A percentile compares a stretch with the other conserved stretches of the same genome.
These are phyloP conservation scores for Sebastes vulpes DNA, from an alignment of 2,797 vertebrate species.

Conservation along the genomic window DNA sequence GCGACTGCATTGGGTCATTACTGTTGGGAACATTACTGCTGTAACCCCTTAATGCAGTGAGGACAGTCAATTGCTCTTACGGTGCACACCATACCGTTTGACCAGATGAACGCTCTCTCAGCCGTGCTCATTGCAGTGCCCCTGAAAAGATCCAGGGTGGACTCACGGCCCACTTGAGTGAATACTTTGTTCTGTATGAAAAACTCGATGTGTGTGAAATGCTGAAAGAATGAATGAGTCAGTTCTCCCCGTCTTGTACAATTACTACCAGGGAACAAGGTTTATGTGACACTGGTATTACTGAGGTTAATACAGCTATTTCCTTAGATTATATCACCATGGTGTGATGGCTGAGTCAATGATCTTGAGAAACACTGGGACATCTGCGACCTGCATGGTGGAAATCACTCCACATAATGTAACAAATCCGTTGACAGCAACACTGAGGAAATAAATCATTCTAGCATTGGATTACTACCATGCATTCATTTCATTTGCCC, in stretches of 20 bases:
- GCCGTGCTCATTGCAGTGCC: background rate
- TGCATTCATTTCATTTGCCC: constrained; percentile 12
- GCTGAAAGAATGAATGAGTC: background rate
- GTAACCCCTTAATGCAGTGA: background rate
- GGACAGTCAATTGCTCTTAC: background rate
- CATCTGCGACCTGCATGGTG: background rate
- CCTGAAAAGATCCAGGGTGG: constrained; percentile 2
- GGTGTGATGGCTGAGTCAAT: background rate
- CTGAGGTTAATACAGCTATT: background rate
- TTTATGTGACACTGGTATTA: background rate
- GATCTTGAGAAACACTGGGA: background rate
- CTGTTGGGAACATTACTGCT: background rate
- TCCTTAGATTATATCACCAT: background rate
- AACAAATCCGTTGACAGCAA: background rate
- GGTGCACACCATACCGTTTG: background rate
- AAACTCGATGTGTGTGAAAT: background rate
- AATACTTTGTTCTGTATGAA: background rate
- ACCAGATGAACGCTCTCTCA: background rate
- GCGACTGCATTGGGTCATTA: background rate
- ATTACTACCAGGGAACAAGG: background rate
- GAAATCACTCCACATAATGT: background rate
- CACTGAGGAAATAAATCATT: background rate
- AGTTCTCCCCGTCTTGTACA: background rate
- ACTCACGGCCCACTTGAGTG: background rate
- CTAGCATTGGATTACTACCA: background rate